Evolutionary conservation across 2,797 vertebrate species (phyloP), one percentile per base, ranked within the genome.

Genomic region (Falco peregrinus): DNA sequence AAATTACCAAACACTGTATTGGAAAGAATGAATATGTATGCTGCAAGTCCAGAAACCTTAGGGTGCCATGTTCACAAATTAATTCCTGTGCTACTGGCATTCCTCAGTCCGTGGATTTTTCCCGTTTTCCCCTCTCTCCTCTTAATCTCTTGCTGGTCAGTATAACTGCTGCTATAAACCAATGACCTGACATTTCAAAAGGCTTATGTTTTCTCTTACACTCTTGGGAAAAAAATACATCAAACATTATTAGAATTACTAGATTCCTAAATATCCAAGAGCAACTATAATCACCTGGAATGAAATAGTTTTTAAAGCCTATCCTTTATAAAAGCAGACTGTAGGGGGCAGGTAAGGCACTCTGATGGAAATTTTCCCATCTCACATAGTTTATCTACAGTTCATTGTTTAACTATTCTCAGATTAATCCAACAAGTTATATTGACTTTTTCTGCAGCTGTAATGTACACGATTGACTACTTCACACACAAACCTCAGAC

Each of bases 11-110:
- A 31, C 16, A 7, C 64, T 89, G 73, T 37, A 35, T 76, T 35
- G 85, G 84, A 65, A 83, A 84, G 80, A 77, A 80, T 77, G 48
- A 79, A 15, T 59, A 48, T 73, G 82, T 26, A 25, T 12, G 35
- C 71, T 41, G 12, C 54, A 74, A 93, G 69, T 39, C 43, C 83
- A 93, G 73, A 79, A 83, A 53, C 86, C 80, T 93, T 64, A 73
- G 89, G 83, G 76, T 69, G 89, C 73, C 39, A 7, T 73, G 84
- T 88, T 93, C 77, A 81, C 89, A 96, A 59, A 90, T 65, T 93
- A 79, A 88, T 67, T 88, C 74, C 81, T 48, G 57, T 14, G 68
- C 86, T 28, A 54, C 73, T 93, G 84, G 37, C 80, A 74, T 24
- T 90, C 76, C 60, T 77, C 69, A 39, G 39, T 19, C 33, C 59